Evolutionary conservation across 2,113 vertebrate genomes (phyloP).

Genomic region (Scomber colias): DNA sequence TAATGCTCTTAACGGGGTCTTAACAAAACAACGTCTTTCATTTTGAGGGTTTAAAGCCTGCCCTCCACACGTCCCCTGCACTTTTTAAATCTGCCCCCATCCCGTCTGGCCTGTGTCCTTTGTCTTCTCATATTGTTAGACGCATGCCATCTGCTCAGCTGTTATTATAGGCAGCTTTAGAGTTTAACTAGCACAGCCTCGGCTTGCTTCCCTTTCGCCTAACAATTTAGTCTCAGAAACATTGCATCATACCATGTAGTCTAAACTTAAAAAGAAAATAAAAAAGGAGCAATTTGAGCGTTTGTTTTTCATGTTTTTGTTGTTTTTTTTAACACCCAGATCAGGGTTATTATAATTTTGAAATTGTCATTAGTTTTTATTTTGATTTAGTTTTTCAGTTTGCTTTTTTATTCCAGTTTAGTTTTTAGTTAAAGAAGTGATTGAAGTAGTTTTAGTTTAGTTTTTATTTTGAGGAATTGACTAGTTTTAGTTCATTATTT

Average conservation of each 20-base stretch:
- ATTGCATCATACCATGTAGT: background rate
- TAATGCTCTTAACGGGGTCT: constrained; percentile 69
- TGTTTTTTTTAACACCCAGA: too few species aligned
- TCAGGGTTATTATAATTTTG: too few species aligned
- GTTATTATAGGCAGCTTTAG: constrained; percentile 65
- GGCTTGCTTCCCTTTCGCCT: constrained; percentile 59
- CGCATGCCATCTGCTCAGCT: constrained; percentile 79
- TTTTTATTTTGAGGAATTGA: too few species aligned
- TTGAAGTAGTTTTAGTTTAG: too few species aligned
- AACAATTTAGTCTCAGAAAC: background rate
- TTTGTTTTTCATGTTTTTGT: background rate
- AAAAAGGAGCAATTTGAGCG: background rate
- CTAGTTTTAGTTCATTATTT: too few species aligned
- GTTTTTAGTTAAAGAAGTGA: too few species aligned
- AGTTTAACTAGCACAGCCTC: constrained; percentile 37
- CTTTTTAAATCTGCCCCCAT: constrained; percentile 60
- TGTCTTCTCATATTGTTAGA: constrained; percentile 63
- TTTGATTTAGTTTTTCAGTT: too few species aligned
- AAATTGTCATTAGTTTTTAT: too few species aligned
- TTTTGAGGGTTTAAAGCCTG: constrained; percentile 26
- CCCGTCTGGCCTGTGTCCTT: constrained; percentile 72
- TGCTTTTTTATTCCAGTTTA: too few species aligned
- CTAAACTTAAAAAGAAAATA: background rate
- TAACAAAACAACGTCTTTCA: constrained; percentile 55
- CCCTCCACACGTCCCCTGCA: constrained; percentile 34